These are phyloP conservation scores for Sylvilagus bachmani DNA, from an alignment of 2,113 vertebrate species.

Conservation along the genomic window DNA sequence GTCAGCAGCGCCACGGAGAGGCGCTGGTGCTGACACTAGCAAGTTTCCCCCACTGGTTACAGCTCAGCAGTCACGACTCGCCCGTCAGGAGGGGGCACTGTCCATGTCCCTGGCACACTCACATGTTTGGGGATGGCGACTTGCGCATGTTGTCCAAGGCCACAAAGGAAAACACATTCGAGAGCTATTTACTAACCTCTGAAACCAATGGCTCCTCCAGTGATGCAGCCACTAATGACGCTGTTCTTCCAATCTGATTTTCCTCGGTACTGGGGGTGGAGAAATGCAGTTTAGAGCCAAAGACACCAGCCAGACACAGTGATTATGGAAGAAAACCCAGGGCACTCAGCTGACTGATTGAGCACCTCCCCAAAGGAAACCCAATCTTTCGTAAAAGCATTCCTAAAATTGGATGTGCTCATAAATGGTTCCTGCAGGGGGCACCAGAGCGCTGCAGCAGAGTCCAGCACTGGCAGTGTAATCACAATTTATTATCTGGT, in stretches of 20 bases:
- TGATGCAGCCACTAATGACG: constrained; percentile 97
- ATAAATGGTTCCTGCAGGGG: constrained; percentile 12
- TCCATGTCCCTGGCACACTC: constrained; percentile 35
- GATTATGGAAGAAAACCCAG: background rate
- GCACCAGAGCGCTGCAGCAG: background rate
- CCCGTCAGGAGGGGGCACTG: constrained; percentile 36
- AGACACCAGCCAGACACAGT: constrained; percentile 22
- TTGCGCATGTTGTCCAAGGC: constrained; percentile 15
- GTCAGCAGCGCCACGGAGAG: background rate
- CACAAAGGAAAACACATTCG: constrained; percentile 7
- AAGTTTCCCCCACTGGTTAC: constrained; percentile 51
- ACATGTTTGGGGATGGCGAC: constrained; percentile 19
- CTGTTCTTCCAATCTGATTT: constrained; percentile 99
- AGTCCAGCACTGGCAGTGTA: background rate
- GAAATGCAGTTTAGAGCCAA: constrained; percentile 51
- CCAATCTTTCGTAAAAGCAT: background rate
- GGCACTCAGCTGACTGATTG: constrained; percentile 22
- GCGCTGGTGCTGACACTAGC: background rate
- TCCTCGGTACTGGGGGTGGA: constrained; percentile 92
- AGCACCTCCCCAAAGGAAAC: constrained; percentile 40
- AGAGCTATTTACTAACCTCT: constrained; percentile 89
- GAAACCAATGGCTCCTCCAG: constrained; percentile 96
- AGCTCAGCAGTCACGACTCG: constrained; percentile 24
- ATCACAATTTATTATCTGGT: background rate
- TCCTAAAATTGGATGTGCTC: constrained; percentile 33